These are phyloP conservation scores for Octopus bimaculoides DNA, from an alignment of 1,140 invertebrate species.

Conservation along the genomic window DNA sequence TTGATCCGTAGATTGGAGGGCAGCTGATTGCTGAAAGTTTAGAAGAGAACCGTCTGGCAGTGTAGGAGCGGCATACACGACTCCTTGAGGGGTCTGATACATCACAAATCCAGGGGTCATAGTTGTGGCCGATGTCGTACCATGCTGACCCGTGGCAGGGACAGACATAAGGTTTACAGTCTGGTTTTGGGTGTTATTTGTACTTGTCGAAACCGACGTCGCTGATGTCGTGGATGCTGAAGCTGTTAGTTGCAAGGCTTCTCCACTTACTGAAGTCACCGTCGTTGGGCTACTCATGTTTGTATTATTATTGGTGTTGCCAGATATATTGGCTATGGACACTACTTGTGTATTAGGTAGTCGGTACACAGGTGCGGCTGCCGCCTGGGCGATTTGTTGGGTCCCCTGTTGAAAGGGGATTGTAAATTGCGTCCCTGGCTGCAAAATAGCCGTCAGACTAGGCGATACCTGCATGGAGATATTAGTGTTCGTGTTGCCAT, in stretches of 20 bases:
- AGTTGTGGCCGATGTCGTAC: conserved; percentile 19
- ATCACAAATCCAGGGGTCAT: conserved; percentile 52
- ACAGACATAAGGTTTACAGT: background rate
- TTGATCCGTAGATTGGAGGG: conserved; percentile 31
- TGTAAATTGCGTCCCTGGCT: conserved; percentile 25
- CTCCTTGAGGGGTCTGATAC: conserved; percentile 57
- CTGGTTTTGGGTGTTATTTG: conserved; percentile 1
- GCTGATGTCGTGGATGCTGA: background rate
- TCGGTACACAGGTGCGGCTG: conserved; percentile 21
- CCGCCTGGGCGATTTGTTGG: background rate
- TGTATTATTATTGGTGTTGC: conserved; percentile 15
- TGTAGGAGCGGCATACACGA: conserved; percentile 51
- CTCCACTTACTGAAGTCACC: background rate
- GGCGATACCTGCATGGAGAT: conserved; percentile 34
- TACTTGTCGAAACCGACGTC: background rate
- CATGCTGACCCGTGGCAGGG: too few species aligned
- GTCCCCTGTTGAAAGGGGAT: conserved; percentile 22
- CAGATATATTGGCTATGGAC: conserved; percentile 1
- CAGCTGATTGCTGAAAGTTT: conserved; percentile 46
- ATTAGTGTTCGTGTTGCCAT: conserved; percentile 10
- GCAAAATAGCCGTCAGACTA: conserved; percentile 29
- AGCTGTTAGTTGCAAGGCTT: background rate
- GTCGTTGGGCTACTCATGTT: conserved; percentile 8
- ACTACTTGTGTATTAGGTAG: conserved; percentile 22
- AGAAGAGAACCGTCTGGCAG: conserved; percentile 43